phyloP scores from a whole-genome alignment of 2,888 invertebrate species.

The Oscheius onirici region DNA sequence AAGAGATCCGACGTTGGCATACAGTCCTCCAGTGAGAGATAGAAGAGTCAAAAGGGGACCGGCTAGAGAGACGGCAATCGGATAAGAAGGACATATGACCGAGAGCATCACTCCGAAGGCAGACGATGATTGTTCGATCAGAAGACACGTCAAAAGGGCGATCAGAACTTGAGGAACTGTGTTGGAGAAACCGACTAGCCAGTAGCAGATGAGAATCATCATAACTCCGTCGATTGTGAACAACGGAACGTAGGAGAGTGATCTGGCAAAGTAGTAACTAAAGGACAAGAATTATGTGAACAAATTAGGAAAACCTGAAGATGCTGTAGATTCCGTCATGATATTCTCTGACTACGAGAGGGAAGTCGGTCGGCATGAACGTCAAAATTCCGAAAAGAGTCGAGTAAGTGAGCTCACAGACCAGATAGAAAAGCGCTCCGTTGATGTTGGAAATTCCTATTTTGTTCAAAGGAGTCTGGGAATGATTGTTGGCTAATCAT shows the following conservation, averaged over 20 bases:
- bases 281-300: not conserved
- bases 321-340: conserved; percentile 88
- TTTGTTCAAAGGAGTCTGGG: conserved; percentile 74
- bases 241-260: conserved; percentile 65
- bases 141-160: conserved; percentile 50
- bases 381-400: conserved; percentile 91
- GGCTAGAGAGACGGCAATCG: conserved; percentile 56
- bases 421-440: conserved; percentile 87
- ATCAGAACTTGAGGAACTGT: conserved; percentile 36
- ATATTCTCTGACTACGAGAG: conserved; percentile 88
- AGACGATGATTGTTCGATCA: conserved; percentile 60
- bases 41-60: conserved; percentile 69
- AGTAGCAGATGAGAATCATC: conserved; percentile 86
- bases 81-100: conserved; percentile 64
- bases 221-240: conserved; percentile 81
- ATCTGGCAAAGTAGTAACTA: conserved; percentile 65
- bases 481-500: no score
- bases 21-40: conserved; percentile 70
- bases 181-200: conserved; percentile 80
- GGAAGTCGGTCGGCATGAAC: conserved; percentile 87
- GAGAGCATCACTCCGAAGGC: conserved; percentile 68
- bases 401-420: conserved; percentile 77
- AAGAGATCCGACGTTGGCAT: conserved; percentile 68
- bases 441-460: conserved; percentile 94
- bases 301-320: conserved; percentile 25